Evolutionary conservation across 2,113 vertebrate genomes (phyloP), one percentile per base, ranked within the genome.

Genomic region (Centrocercus urophasianus): DNA sequence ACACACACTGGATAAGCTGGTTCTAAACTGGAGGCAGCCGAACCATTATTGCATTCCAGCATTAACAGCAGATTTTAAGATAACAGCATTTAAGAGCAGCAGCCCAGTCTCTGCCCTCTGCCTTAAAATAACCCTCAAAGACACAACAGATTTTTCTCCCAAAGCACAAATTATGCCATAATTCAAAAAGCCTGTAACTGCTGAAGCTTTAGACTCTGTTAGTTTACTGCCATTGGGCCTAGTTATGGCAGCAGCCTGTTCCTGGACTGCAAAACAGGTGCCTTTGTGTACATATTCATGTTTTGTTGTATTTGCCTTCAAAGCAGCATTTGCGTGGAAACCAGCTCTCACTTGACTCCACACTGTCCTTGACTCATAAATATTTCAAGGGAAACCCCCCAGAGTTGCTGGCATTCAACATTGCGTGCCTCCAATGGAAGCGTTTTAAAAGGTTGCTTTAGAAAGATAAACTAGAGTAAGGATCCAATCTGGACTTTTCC

Each of bases 241-340:
- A 13, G 32, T 30, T 27, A 3, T 4, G 15, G 50, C 52, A 14
- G 27, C 22, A 82, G 42, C 13, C 2, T 2, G 36, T 61, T 67
- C 40, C 54, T 20, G 25, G 4, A 27, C 0, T 22, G n/a, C 0
- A 0, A 6, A 67, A 50, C 0, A 0, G 11, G 20, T 30, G 54
- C 47, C 20, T 32, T 21, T 14, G n/a, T 30, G 9, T 42, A 32
- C 25, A 3, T 27, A 30, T 0, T 13, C 40, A 38, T 47, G 8
- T 1, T 75, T 47, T 20, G 27, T 28, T 66, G 45, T 14, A 30
- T 40, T 79, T 25, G 52, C 28, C 56, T 86, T 85, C 25, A 60
- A 13, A 89, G 36, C 21, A 65, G 13, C 30, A 65, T 50, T 30
- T 65, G 52, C 63, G 69, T 6, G 18, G 48, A 82, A 85, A 88